Percentiles rank a stretch among this genome's conserved stretches.
Evolutionary conservation across 2,113 vertebrate genomes (phyloP).

Genomic region (Gallinago paraguaiae): DNA sequence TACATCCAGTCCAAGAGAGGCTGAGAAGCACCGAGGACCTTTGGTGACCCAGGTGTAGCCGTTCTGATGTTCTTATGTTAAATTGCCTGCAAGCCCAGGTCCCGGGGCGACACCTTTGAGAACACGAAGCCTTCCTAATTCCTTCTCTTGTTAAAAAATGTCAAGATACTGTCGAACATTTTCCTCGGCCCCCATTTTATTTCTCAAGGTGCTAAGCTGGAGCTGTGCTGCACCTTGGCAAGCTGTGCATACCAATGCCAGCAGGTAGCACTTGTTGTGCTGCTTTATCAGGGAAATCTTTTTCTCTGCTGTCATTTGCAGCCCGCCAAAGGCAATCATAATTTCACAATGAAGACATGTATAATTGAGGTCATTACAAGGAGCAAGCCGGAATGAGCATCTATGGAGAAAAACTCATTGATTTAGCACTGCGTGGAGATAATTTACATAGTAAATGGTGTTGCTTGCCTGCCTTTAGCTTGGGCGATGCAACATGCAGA

Average conservation of each 20-base stretch:
- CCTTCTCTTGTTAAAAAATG: neutral
- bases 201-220: neutral
- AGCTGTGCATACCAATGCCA: slow-evolving; percentile 28
- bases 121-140: neutral
- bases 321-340: slow-evolving; percentile 64
- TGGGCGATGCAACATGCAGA: neutral
- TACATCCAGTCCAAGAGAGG: neutral
- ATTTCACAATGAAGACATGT: slow-evolving; percentile 71
- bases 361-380: slow-evolving; percentile 73
- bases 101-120: rapidly evolving
- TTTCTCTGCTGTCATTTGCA: slow-evolving; percentile 51
- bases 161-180: neutral
- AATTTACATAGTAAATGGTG: slow-evolving; percentile 32
- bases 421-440: slow-evolving; percentile 20
- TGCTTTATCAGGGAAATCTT: slow-evolving; percentile 65
- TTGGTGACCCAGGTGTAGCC: neutral
- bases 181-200: neutral
- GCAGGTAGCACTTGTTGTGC: slow-evolving; percentile 49
- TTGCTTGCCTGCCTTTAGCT: neutral
- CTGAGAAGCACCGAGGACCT: neutral
- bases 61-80: neutral
- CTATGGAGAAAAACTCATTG: slow-evolving; percentile 54
- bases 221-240: neutral
- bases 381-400: slow-evolving; percentile 57
- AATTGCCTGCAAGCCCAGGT: neutral